Evolutionary conservation across 2,113 vertebrate genomes (phyloP).

Genomic region (Tauraco erythrolophus): DNA sequence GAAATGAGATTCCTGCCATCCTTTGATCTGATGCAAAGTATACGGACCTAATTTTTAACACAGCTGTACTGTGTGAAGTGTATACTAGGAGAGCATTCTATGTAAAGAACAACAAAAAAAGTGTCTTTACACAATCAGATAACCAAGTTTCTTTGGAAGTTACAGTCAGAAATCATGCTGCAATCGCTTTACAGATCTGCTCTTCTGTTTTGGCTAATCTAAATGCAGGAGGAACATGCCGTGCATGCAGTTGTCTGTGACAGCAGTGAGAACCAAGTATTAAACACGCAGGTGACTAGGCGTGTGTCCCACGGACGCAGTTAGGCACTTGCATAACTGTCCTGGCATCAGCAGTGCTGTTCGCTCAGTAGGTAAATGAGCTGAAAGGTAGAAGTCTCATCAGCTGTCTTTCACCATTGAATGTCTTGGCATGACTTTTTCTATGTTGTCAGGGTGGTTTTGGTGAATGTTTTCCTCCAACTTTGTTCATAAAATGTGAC

Average conservation of each 20-base stretch:
- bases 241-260: background rate
- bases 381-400: background rate
- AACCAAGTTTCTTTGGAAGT: background rate
- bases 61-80: background rate
- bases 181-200: background rate
- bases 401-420: background rate
- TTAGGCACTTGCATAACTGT: slow-evolving; percentile 38
- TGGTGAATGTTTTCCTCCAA: background rate
- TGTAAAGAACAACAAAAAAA: background rate
- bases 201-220: background rate
- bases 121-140: background rate
- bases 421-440: background rate
- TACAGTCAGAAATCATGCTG: background rate
- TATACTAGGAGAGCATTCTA: background rate
- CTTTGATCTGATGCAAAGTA: slow-evolving; percentile 16
- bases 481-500: background rate
- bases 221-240: background rate
- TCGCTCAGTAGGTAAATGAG: background rate
- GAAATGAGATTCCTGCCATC: background rate
- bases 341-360: background rate
- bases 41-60: slow-evolving; percentile 32
- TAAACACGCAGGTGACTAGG: background rate
- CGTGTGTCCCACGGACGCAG: background rate
- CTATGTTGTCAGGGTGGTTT: background rate
- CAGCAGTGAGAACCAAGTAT: background rate